A percentile compares a stretch with the other conserved stretches of the same genome.
These are phyloP conservation scores for Lepidotrigona ventralis DNA, from an alignment of 1,140 invertebrate species.

Conservation along the genomic window DNA sequence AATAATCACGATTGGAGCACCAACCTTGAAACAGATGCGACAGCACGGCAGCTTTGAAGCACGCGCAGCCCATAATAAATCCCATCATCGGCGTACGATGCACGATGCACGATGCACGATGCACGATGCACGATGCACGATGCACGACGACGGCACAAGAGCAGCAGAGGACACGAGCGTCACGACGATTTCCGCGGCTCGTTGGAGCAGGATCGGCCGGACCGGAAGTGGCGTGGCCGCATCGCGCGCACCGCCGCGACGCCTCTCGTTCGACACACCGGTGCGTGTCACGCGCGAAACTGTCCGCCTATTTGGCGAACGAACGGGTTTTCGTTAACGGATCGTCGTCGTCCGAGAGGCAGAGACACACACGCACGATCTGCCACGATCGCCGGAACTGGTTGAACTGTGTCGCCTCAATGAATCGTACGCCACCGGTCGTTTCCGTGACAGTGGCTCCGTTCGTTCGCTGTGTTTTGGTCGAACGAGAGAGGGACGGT, in stretches of 20 bases:
- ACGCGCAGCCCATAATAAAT: slow-evolving; percentile 94
- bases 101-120: slow-evolving; percentile 12
- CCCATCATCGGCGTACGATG: slow-evolving; percentile 61
- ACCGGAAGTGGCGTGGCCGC: slow-evolving; percentile 64
- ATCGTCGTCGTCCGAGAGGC: background rate
- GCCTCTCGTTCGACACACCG: slow-evolving; percentile 3
- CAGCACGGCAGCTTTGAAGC: slow-evolving; percentile 88
- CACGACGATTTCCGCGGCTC: slow-evolving; percentile 17
- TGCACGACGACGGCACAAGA: slow-evolving; percentile 4
- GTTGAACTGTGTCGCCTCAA: background rate
- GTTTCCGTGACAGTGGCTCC: background rate
- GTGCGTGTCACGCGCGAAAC: slow-evolving; percentile 22
- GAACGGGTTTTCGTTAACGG: slow-evolving; percentile 33
- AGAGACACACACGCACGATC: slow-evolving; percentile 6
- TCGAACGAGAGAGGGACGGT: background rate
- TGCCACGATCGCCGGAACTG: slow-evolving; percentile 25
- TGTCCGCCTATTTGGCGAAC: slow-evolving; percentile 31
- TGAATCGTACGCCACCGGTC: background rate
- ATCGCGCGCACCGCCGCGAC: slow-evolving; percentile 66
- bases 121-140: no score
- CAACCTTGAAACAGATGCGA: slow-evolving; percentile 78
- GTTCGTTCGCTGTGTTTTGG: background rate
- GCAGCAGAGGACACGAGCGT: background rate
- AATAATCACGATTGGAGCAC: slow-evolving; percentile 23
- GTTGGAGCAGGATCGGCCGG: slow-evolving; percentile 42